Base-by-base conservation (phyloP, 2,888 invertebrate species). In the Elegia similella region DNA sequence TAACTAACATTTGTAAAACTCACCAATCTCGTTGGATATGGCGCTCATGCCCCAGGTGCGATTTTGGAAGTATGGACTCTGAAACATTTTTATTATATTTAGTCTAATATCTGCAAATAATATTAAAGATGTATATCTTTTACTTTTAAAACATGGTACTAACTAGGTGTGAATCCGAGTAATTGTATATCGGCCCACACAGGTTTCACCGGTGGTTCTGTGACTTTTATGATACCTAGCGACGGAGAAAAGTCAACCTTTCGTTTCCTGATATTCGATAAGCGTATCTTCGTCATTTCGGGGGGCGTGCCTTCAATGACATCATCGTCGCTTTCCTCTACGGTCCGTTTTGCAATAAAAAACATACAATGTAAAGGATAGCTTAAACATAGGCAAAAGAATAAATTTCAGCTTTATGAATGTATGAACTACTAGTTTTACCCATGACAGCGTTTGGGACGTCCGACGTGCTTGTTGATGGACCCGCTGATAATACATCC, bases 71-170 rank as follows among this genome's bases (percentile, higher is more conserved):
- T 42, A 42, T 42, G 42, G 42, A 12, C 42, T 42, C 42, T 42
- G 42, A 42, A 42, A 42, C 42, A 42, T 42, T 42, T 42, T 42
- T 42, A n/a, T 42, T 42, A 32, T n/a, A 42, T 42, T 42, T 42
- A 42, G 42, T 42, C 42, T 12, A 42, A 42, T 42, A 42, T 42
- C 42, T 42, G n/a, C 42, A 42, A 42, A 42, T n/a, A 42, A 13
- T 42, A 42, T 42, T n/a, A 42, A 42, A 42, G 42, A 42, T 42
- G 13, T 42, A 42, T 42, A 32, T 42, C 13, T 42, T 42, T 42
- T 42, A 42, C 2, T 32, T 32, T 32, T 32, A 32, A 32, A 42
- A 42, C 42, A 42, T 42, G 42, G 42, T 42, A 42, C 42, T 42
- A 42, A 42, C 42, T 42, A 42, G 42, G 42, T 42, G 42, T 42